Percentiles rank a stretch among this genome's conserved stretches.
Evolutionary conservation across 2,888 invertebrate species (phyloP).

Genomic region (Lycocerus yunnanus): DNA sequence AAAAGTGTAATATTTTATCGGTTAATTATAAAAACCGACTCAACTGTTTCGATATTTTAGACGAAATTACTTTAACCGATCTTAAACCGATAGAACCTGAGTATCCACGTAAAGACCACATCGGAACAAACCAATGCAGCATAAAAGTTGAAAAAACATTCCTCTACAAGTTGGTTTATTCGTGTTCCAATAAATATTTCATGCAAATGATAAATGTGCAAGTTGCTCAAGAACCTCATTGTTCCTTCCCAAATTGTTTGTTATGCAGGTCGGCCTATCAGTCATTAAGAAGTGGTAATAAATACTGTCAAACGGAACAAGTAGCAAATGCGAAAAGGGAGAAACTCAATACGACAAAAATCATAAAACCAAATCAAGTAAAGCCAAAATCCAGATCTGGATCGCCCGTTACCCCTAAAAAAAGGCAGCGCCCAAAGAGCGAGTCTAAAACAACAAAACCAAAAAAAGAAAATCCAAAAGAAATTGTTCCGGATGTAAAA

Average conservation of each 20-base stretch:
- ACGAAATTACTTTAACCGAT: constrained; percentile 33
- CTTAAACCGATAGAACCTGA: constrained; percentile 38
- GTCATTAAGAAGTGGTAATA: background rate
- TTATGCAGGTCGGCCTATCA: background rate
- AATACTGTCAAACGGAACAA: background rate
- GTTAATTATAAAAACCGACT: background rate
- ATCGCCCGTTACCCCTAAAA: background rate
- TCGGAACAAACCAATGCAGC: background rate
- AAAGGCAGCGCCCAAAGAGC: background rate
- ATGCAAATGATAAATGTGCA: background rate
- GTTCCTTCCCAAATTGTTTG: background rate
- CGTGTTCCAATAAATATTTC: background rate
- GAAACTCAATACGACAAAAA: background rate
- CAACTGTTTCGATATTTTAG: constrained; percentile 34
- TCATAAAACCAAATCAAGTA: background rate
- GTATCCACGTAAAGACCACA: constrained; percentile 36
- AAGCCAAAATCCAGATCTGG: background rate
- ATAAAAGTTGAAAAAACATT: constrained; percentile 6
- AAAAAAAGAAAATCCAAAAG: background rate
- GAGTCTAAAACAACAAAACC: background rate
- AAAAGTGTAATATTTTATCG: background rate
- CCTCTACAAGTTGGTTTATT: constrained; percentile 19
- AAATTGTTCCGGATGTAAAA: background rate
- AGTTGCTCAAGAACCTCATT: background rate
- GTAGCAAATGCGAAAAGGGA: background rate